These are phyloP conservation scores for Panulirus ornatus DNA, from an alignment of 1,140 invertebrate genomes.

Conservation along the genomic window DNA sequence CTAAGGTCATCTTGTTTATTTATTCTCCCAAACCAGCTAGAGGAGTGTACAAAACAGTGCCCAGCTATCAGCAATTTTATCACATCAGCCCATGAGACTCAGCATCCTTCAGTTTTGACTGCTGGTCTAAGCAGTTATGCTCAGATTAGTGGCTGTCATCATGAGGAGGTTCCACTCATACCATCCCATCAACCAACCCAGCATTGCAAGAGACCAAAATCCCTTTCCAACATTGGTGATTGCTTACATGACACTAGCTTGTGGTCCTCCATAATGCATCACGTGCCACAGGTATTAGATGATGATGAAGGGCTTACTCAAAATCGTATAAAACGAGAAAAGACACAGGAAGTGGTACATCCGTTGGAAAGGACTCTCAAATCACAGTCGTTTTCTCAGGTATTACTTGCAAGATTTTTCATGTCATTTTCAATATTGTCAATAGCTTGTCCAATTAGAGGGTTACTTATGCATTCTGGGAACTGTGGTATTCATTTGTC, in stretches of 20 bases:
- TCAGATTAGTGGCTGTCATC: neutral
- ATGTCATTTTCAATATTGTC: no score
- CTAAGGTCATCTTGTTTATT: neutral
- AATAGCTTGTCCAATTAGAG: no score
- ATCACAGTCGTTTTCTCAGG: constrained; percentile 25
- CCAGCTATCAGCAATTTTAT: neutral
- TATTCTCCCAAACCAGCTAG: neutral
- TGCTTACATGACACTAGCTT: neutral
- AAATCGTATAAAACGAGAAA: neutral
- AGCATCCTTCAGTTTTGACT: neutral
- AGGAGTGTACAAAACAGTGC: neutral
- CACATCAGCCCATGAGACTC: neutral
- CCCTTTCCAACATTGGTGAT: neutral
- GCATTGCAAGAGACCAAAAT: neutral
- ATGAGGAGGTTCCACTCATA: neutral
- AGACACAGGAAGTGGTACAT: neutral
- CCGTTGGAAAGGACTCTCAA: constrained; percentile 6
- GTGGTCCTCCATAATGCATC: neutral
- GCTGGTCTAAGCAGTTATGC: neutral
- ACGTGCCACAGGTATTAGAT: neutral
- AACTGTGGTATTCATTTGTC: no score
- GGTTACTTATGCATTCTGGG: no score
- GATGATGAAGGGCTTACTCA: neutral
- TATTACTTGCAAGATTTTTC: neutral
- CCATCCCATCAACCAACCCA: neutral